phyloP scores from a whole-genome alignment of 1,140 invertebrate species.

The Eumaeus atala region DNA sequence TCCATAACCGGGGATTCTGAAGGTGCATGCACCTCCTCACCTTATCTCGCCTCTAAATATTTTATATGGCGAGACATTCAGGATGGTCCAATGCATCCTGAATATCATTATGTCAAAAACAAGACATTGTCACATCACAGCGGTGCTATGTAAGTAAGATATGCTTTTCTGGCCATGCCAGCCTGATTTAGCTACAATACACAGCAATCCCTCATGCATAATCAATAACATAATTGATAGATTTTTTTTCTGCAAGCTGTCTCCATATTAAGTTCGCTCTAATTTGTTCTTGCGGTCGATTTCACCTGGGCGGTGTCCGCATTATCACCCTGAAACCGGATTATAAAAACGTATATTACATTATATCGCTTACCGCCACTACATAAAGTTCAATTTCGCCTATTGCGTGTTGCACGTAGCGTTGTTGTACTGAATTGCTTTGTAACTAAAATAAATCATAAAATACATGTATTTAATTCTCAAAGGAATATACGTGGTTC shows the following conservation, averaged over 20 bases:
- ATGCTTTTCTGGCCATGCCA: too few species aligned
- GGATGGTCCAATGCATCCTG: too few species aligned
- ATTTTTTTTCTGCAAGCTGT: conserved; percentile 1
- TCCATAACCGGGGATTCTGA: too few species aligned
- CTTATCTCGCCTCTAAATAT: too few species aligned
- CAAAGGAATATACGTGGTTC: too few species aligned
- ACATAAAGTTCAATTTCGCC: conserved; percentile 16
- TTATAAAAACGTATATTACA: conserved; percentile 11
- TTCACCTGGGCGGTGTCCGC: conserved; percentile 23
- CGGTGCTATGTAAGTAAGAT: too few species aligned
- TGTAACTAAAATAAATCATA: conserved; percentile 7
- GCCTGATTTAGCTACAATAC: neutral
- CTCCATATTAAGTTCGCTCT: conserved; percentile 18
- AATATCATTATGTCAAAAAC: too few species aligned
- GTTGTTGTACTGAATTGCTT: conserved; percentile 3
- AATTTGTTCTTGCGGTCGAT: conserved; percentile 24
- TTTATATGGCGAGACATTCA: too few species aligned
- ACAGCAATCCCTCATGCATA: neutral
- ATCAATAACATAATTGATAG: neutral
- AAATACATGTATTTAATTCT: neutral
- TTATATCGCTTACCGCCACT: conserved; percentile 1
- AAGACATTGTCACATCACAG: too few species aligned
- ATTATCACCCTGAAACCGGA: conserved; percentile 22
- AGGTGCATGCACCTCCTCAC: too few species aligned
- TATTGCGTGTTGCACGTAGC: neutral